These are phyloP conservation scores for Andricus quercusramuli DNA, from an alignment of 2,888 invertebrate species.

Conservation along the genomic window DNA sequence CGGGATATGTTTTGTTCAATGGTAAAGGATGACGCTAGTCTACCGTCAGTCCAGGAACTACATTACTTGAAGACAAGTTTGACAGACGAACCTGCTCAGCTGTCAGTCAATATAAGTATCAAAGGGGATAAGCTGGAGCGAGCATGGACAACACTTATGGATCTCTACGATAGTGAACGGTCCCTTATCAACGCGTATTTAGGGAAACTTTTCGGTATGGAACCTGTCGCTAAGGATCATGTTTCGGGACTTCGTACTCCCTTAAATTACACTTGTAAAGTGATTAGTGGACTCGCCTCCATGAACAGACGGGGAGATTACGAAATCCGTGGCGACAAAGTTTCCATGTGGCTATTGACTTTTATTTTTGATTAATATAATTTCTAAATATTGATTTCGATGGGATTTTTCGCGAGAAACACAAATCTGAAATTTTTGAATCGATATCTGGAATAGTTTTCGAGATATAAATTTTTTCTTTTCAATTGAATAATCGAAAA, in stretches of 20 bases:
- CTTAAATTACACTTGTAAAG: slow-evolving; percentile 32
- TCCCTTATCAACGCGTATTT: neutral
- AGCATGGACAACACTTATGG: neutral
- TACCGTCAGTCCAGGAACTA: neutral
- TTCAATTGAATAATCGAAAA: no score
- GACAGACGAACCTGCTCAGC: neutral
- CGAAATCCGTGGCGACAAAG: slow-evolving; percentile 40
- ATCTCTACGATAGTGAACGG: neutral
- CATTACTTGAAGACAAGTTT: neutral
- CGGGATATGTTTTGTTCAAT: neutral
- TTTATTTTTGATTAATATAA: no score
- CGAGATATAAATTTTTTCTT: no score
- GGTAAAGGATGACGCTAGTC: neutral
- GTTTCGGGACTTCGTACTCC: neutral
- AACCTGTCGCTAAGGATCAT: neutral
- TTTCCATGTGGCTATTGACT: slow-evolving; percentile 37
- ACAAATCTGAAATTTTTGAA: no score
- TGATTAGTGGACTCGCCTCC: slow-evolving; percentile 15
- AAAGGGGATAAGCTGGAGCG: neutral
- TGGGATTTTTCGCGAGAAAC: no score
- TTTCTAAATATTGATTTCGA: no score
- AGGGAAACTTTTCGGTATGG: neutral
- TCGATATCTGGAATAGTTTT: no score
- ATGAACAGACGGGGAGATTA: slow-evolving; percentile 40
- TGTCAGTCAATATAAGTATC: neutral